Percentiles rank a stretch among this genome's conserved stretches.
These are phyloP conservation scores for Myotis myotis DNA, from an alignment of 2,797 vertebrate genomes.

Conservation along the genomic window DNA sequence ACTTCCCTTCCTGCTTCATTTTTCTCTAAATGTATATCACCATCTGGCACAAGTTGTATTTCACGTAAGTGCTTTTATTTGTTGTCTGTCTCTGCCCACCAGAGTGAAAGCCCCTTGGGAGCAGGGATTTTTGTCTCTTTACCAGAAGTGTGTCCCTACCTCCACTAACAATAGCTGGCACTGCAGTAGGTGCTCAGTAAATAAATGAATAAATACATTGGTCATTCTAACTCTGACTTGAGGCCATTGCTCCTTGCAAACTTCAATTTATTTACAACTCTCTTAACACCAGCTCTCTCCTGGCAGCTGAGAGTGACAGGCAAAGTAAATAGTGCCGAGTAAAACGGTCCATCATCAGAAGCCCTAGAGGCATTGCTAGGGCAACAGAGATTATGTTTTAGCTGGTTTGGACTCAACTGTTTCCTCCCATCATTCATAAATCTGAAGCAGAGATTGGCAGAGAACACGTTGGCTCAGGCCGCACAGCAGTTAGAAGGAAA, in stretches of 20 bases:
- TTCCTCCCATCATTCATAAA: constrained; percentile 27
- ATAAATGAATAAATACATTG: neutral
- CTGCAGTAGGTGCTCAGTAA: neutral
- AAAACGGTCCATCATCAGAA: neutral
- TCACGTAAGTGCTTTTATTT: neutral
- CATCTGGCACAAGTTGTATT: neutral
- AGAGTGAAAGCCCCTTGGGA: neutral
- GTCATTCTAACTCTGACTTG: neutral
- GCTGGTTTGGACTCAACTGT: neutral
- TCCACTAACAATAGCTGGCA: neutral
- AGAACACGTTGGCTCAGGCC: neutral
- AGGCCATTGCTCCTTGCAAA: neutral
- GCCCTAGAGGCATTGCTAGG: neutral
- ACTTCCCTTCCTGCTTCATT: neutral
- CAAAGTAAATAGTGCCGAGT: neutral
- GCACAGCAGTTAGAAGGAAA: neutral
- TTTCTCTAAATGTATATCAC: neutral
- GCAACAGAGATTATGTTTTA: neutral
- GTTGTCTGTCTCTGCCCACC: neutral
- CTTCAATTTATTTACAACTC: neutral
- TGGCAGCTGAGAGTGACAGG: neutral
- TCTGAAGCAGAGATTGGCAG: neutral
- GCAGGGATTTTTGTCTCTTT: neutral
- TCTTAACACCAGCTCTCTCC: neutral
- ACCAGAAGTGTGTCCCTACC: neutral